These are phyloP conservation scores for Urechis unicinctus DNA, from an alignment of 2,888 invertebrate genomes.

Conservation along the genomic window DNA sequence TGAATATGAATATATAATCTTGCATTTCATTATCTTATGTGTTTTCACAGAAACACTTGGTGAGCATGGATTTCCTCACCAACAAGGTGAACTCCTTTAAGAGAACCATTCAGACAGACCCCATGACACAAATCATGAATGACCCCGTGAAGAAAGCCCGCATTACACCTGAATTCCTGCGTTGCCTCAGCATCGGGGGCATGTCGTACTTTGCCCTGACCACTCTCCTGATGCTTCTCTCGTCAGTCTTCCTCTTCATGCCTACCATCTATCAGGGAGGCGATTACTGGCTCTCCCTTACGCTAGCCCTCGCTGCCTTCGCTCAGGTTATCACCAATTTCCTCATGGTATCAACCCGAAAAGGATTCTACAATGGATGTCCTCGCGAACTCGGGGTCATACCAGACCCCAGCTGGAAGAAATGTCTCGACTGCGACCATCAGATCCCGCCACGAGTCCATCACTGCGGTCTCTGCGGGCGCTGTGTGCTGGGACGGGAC, in stretches of 20 bases:
- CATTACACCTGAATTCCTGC: conserved; percentile 6
- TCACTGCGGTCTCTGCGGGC: conserved; percentile 37
- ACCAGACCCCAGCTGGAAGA: conserved; percentile 24
- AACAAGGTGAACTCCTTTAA: background rate
- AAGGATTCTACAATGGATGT: background rate
- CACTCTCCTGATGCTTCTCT: background rate
- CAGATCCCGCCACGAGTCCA: conserved; percentile 39
- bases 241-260: background rate
- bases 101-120: background rate
- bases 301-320: background rate
- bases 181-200: conserved; percentile 3
- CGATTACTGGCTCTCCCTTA: background rate
- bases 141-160: background rate
- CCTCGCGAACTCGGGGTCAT: background rate
- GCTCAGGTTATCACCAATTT: background rate
- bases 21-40: no score
- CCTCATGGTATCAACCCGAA: background rate
- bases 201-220: background rate
- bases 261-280: conserved; percentile 1
- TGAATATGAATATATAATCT: no score
- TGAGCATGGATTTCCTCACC: background rate
- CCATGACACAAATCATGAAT: background rate
- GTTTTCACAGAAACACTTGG: no score
- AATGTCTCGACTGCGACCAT: conserved; percentile 30
- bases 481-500: conserved; percentile 33